phyloP scores from a whole-genome alignment of 2,113 vertebrate species.

The Boleophthalmus pectinirostris region DNA sequence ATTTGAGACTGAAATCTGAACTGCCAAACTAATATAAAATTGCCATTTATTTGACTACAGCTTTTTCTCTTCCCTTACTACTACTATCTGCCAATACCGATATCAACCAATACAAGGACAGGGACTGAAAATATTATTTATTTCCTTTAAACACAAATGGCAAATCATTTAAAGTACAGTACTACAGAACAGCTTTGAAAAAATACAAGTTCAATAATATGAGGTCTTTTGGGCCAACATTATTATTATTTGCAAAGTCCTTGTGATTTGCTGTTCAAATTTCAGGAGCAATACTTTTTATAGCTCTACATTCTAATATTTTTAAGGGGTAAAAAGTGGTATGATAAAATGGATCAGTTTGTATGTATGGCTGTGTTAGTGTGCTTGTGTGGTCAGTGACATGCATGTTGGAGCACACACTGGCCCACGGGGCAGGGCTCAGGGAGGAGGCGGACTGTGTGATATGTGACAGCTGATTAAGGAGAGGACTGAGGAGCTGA shows the following conservation, averaged over 20 bases:
- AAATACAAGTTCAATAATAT: too few relatives aligned
- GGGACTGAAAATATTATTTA: too few relatives aligned
- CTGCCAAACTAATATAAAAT: neutral
- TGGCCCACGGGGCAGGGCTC: constrained; percentile 22
- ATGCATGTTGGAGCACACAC: constrained; percentile 5
- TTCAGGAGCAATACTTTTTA: too few relatives aligned
- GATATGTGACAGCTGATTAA: constrained; percentile 74
- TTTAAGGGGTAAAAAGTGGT: neutral
- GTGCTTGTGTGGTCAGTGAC: constrained; percentile 9
- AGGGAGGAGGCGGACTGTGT: constrained; percentile 46
- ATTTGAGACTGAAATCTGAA: too few relatives aligned
- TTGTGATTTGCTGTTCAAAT: too few relatives aligned
- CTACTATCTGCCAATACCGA: too few relatives aligned
- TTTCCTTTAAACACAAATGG: too few relatives aligned
- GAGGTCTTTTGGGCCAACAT: too few relatives aligned
- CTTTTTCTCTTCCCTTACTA: neutral
- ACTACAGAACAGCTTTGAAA: too few relatives aligned
- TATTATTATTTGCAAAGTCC: too few relatives aligned
- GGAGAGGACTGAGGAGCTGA: constrained; percentile 61
- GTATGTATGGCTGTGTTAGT: constrained; percentile 3
- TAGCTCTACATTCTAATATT: neutral
- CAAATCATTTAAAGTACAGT: too few relatives aligned
- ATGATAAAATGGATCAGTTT: neutral
- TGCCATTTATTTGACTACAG: neutral
- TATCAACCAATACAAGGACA: too few relatives aligned